Base-by-base conservation (phyloP, 2,113 vertebrate species). In the Lutjanus erythropterus region DNA sequence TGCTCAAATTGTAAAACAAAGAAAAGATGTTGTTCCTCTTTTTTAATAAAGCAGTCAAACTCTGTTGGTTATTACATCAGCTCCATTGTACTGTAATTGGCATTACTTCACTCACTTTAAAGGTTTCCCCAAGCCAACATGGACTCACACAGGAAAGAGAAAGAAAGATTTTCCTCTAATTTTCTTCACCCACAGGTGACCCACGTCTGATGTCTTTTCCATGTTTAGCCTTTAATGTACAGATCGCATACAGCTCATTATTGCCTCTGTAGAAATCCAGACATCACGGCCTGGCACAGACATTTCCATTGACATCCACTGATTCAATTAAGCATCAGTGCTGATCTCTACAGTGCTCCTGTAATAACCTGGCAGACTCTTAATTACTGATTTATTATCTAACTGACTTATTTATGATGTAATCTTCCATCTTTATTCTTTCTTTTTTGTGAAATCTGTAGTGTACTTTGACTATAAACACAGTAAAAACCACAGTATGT, bases 171-270 rank as follows among this genome's bases (percentile, higher is more conserved):
- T 42, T 19, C 46, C 46, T 15, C 35, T 19, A 33, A 58, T 76
- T 83, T 79, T 71, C 44, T 58, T 81, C 71, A 68, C 59, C 52
- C 53, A 23, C 5, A 55, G 55, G 49, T 88, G 81, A 86, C 78
- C 86, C 76, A 37, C 19, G n/a, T 61, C 69, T 74, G 75, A 86
- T 84, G 78, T 31, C 23, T 89, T 90, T 88, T 72, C 77, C 61
- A 75, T 42, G 27, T 71, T 69, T 46, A 42, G 60, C 56, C 50
- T 42, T 47, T 9, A 37, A 68, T 73, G 58, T 72, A 70, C 41
- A 64, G 27, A 67, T 64, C 81, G 60, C 70, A 75, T 52, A 75
- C 55, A 86, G 76, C 59, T 80, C 52, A 74, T 83, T 73, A 71
- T 49, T 81, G 75, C 60, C 35, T 73, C 50, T 81, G 65, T 59